phyloP scores from a whole-genome alignment of 2,797 vertebrate species.

The Momotus momota region DNA sequence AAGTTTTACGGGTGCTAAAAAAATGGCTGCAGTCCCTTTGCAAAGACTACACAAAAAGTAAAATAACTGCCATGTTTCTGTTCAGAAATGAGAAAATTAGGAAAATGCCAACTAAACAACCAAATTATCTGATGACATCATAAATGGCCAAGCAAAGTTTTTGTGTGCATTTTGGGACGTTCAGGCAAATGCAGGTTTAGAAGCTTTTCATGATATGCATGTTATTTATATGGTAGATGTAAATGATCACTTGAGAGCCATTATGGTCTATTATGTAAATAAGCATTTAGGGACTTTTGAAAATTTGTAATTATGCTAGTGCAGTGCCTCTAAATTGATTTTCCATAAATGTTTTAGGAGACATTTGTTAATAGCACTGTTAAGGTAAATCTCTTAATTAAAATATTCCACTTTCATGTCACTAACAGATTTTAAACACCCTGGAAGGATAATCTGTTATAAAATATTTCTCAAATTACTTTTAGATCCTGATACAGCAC shows the following conservation, averaged over 20 bases:
- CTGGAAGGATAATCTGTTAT: neutral
- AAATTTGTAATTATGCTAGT: neutral
- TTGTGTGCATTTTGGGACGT: neutral
- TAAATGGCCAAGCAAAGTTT: neutral
- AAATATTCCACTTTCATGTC: neutral
- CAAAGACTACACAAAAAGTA: neutral
- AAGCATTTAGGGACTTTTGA: conserved; percentile 1
- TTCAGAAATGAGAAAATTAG: neutral
- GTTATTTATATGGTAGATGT: neutral
- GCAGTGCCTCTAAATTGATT: neutral
- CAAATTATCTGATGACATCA: neutral
- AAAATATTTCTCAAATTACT: neutral
- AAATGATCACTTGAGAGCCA: neutral
- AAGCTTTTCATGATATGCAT: too few species aligned
- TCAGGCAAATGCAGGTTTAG: neutral
- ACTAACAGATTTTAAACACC: neutral
- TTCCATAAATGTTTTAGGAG: conserved; percentile 10
- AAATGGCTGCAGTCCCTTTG: neutral
- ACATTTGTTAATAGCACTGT: neutral
- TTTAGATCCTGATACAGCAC: neutral
- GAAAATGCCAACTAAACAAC: neutral
- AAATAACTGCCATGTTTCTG: neutral
- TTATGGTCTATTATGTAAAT: conserved; percentile 22
- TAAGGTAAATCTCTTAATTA: conserved; percentile 5
- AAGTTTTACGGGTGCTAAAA: neutral